Conservation (phyloP, 2,113 vertebrate species). For the Pseudopipra pipra region DNA sequence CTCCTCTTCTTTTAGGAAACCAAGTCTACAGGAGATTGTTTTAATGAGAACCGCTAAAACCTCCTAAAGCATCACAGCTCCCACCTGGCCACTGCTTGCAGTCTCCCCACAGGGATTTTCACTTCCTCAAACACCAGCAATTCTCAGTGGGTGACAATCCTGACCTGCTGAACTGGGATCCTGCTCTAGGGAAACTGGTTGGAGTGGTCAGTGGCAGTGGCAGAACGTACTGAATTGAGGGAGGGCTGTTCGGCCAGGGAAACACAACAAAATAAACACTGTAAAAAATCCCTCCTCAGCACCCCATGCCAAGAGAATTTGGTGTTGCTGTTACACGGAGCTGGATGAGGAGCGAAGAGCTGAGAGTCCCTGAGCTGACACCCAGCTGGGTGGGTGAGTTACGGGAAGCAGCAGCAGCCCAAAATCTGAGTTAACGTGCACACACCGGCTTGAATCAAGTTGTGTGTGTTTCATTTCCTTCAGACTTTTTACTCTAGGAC, state of each 20-base stretch:
- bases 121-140: conserved; percentile 14
- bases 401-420: background rate
- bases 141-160: conserved; percentile 34
- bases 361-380: background rate
- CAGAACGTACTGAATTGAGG: background rate
- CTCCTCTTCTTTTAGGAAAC: conserved; percentile 38
- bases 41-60: conserved; percentile 32
- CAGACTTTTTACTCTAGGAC: background rate
- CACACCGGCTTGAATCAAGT: accelerated
- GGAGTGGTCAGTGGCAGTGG: background rate
- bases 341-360: background rate
- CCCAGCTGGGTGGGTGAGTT: background rate
- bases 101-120: background rate
- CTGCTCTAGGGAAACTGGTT: background rate
- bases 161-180: conserved; percentile 38
- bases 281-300: background rate
- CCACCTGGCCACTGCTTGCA: conserved; percentile 7
- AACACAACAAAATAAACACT: background rate
- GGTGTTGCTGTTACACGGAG: accelerated
- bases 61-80: conserved; percentile 25
- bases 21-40: conserved; percentile 19
- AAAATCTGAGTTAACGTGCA: background rate
- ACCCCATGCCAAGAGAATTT: background rate
- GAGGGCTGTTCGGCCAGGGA: background rate
- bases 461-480: conserved; percentile 14